phyloP scores from a whole-genome alignment of 2,888 invertebrate species.

The Melipona beecheii region DNA sequence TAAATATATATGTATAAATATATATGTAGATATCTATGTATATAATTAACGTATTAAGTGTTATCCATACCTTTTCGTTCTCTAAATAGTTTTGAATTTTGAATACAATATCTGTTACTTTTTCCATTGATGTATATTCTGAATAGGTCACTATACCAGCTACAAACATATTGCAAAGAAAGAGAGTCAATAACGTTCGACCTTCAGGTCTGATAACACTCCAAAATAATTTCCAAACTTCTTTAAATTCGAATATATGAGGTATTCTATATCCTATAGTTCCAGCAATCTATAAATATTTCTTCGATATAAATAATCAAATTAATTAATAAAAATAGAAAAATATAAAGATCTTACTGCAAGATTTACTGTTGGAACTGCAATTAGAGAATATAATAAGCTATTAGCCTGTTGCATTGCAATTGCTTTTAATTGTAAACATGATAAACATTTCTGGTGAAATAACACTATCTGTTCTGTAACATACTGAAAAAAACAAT shows the following conservation, averaged over 20 bases:
- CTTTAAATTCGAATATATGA: neutral
- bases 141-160: constrained; percentile 87
- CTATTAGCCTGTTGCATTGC: constrained; percentile 86
- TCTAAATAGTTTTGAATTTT: neutral
- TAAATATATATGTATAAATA: neutral
- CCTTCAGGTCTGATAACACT: constrained; percentile 17
- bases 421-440: constrained; percentile 87
- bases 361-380: constrained; percentile 87
- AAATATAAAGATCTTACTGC: constrained; percentile 87
- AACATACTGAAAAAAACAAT: constrained; percentile 84
- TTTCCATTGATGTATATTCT: constrained; percentile 82
- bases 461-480: constrained; percentile 86
- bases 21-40: neutral
- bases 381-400: constrained; percentile 86
- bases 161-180: constrained; percentile 85
- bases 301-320: neutral
- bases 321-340: constrained; percentile 84
- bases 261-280: constrained; percentile 33
- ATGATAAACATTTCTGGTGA: constrained; percentile 88
- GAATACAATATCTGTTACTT: neutral
- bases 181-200: neutral
- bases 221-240: constrained; percentile 23
- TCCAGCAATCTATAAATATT: constrained; percentile 27
- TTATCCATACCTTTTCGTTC: neutral
- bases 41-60: neutral